phyloP scores from a whole-genome alignment of 2,113 vertebrate species.

The Scomber scombrus region DNA sequence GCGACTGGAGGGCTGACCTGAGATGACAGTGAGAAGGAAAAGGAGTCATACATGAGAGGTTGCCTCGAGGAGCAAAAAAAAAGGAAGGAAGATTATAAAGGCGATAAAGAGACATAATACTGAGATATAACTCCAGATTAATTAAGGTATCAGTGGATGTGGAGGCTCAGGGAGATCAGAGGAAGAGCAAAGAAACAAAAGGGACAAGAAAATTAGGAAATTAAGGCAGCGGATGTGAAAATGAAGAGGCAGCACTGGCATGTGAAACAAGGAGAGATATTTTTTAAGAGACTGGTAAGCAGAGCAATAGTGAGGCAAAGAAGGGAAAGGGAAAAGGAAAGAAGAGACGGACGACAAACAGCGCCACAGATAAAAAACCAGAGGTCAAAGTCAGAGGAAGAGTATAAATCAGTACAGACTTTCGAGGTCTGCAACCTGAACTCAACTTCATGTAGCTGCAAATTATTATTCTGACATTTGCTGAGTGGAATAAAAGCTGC shows the following conservation, averaged over 20 bases:
- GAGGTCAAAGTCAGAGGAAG: conserved; percentile 36
- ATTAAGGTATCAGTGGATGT: conserved; percentile 4
- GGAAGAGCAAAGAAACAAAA: neutral
- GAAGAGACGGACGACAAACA: neutral
- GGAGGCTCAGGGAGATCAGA: neutral
- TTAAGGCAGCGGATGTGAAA: conserved; percentile 3
- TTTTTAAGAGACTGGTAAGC: conserved; percentile 15
- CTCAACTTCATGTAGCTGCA: neutral
- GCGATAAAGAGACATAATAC: conserved; percentile 1
- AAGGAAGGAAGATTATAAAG: neutral
- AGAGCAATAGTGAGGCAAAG: conserved; percentile 12
- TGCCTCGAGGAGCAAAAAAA: neutral
- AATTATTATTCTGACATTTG: neutral
- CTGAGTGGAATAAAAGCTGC: conserved; percentile 46
- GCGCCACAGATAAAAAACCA: neutral
- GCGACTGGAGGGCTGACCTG: conserved; percentile 97
- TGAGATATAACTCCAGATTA: conserved; percentile 8
- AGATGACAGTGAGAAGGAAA: conserved; percentile 9
- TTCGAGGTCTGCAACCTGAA: neutral
- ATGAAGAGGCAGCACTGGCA: conserved; percentile 36
- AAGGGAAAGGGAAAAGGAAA: neutral
- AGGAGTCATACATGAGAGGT: conserved; percentile 12
- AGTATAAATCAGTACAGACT: neutral
- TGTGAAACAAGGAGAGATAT: conserved; percentile 25
- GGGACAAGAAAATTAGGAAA: conserved; percentile 44